Conservation (phyloP, 1,140 invertebrate species). For the Psix sp. region DNA sequence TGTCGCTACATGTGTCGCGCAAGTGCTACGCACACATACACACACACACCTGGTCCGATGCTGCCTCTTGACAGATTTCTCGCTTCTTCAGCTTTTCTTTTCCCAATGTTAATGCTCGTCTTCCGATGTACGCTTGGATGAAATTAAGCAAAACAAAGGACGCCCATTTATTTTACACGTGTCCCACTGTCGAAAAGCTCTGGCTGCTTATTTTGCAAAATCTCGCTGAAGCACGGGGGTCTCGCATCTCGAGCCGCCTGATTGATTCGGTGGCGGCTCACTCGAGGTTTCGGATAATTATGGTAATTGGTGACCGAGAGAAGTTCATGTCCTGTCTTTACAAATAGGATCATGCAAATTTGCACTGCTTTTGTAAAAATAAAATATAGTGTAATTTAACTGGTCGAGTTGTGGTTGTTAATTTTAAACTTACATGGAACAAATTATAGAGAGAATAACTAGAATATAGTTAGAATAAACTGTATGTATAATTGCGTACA, state of each 20-base stretch:
- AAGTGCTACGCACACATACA: constrained; percentile 52
- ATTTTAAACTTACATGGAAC: no score
- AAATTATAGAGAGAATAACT: no score
- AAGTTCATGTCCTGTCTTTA: no score
- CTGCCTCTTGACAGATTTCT: constrained; percentile 3
- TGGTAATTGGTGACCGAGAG: constrained; percentile 12
- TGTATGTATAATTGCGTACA: no score
- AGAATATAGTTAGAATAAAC: no score
- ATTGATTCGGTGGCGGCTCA: constrained; percentile 18
- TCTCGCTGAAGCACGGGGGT: not conserved
- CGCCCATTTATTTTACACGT: constrained; percentile 34
- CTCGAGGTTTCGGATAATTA: constrained; percentile 19
- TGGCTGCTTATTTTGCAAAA: constrained; percentile 9
- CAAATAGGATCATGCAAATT: no score
- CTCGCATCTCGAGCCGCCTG: no score
- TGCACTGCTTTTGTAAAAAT: no score
- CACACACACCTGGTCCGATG: constrained; percentile 39
- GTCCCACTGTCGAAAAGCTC: constrained; percentile 15
- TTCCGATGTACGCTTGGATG: constrained; percentile 19
- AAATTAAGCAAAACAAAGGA: constrained; percentile 53
- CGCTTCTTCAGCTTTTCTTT: constrained; percentile 11
- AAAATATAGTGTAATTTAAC: no score
- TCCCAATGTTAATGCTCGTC: constrained; percentile 33
- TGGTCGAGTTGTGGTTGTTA: no score
- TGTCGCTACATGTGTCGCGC: constrained; percentile 32